phyloP scores from a whole-genome alignment of 2,113 vertebrate genomes.

The Nematolebias whitei region DNA sequence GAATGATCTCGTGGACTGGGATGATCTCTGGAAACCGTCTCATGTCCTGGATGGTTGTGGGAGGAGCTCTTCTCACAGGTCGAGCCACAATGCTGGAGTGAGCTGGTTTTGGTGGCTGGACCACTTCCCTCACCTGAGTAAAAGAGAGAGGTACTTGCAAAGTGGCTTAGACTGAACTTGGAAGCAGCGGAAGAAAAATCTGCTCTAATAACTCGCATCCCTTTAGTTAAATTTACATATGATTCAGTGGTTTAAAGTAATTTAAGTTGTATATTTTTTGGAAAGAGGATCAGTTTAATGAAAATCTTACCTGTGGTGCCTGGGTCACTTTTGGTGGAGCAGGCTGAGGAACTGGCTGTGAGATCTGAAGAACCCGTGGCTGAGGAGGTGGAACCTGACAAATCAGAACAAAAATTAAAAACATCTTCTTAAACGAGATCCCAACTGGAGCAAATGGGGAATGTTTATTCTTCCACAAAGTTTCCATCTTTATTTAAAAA shows the following conservation, averaged over 20 bases:
- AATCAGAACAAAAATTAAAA: constrained; percentile 21
- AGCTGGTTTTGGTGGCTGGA: constrained; percentile 45
- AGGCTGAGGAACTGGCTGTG: constrained; percentile 25
- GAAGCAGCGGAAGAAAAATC: too few relatives aligned
- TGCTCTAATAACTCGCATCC: too few relatives aligned
- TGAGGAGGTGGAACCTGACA: constrained; percentile 50
- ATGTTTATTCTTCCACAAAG: neutral
- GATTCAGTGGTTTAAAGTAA: neutral
- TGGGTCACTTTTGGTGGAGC: constrained; percentile 39
- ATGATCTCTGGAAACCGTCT: constrained; percentile 67
- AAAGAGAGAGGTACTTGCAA: neutral
- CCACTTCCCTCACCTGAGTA: constrained; percentile 57
- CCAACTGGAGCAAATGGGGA: neutral
- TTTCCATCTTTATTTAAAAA: neutral
- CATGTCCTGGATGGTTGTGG: constrained; percentile 58
- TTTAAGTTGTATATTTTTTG: neutral
- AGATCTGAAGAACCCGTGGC: constrained; percentile 33
- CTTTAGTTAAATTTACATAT: neutral
- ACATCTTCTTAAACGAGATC: neutral
- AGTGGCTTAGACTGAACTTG: too few relatives aligned
- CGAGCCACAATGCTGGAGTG: constrained; percentile 57
- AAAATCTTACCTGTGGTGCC: constrained; percentile 51
- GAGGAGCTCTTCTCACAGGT: constrained; percentile 69
- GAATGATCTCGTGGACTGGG: constrained; percentile 65
- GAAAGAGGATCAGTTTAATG: neutral